Percentiles rank a stretch among this genome's conserved stretches.
phyloP scores from a whole-genome alignment of 1,140 invertebrate species.

The Brachionus plicatilis region DNA sequence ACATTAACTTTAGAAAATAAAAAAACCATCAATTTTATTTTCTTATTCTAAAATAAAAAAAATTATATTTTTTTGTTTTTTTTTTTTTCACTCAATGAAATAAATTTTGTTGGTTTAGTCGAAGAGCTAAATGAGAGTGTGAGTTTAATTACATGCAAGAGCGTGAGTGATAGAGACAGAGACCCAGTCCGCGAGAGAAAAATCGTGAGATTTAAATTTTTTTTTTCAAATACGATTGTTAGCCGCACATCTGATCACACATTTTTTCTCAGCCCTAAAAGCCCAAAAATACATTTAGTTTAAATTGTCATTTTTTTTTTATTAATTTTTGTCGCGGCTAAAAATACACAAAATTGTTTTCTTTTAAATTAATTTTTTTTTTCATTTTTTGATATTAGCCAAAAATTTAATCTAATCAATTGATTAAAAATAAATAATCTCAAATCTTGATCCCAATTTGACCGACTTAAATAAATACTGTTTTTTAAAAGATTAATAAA shows the following conservation, averaged over 20 bases:
- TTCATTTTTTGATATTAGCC: no score
- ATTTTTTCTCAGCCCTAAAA: neutral
- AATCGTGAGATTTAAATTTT: neutral
- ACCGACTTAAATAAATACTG: no score
- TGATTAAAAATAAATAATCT: no score
- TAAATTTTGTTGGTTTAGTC: neutral
- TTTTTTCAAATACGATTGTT: neutral
- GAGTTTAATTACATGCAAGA: slow-evolving; percentile 15
- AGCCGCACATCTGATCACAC: neutral
- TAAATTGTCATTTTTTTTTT: no score
- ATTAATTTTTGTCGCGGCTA: no score
- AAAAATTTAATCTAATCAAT: no score
- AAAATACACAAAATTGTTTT: no score
- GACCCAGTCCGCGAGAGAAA: neutral
- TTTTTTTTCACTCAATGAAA: neutral
- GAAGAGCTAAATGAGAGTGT: neutral
- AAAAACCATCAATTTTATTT: slow-evolving; percentile 7
- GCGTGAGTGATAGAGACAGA: neutral
- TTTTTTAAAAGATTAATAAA: no score
- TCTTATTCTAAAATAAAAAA: slow-evolving; percentile 13
- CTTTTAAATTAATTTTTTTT: no score
- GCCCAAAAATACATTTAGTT: no score
- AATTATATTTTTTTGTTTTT: neutral
- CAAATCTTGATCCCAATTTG: no score
- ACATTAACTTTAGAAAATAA: neutral